These are phyloP conservation scores for Brachystomella parvula DNA, from an alignment of 1,140 invertebrate genomes.

Conservation along the genomic window DNA sequence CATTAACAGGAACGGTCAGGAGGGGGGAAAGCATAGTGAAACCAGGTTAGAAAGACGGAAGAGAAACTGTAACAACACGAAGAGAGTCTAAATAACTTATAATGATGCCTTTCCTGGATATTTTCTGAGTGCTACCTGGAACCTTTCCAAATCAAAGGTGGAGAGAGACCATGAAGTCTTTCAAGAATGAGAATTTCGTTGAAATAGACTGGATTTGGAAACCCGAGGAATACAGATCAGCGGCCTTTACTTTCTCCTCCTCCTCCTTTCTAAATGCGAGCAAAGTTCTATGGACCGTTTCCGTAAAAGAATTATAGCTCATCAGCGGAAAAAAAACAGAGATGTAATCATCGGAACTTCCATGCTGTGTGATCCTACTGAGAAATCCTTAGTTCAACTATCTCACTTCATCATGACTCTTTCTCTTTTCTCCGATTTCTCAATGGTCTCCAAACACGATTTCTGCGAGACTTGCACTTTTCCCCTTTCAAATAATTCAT, in stretches of 20 bases:
- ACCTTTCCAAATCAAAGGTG: slow-evolving; percentile 34
- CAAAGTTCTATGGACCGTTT: background rate
- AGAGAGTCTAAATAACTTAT: slow-evolving; percentile 35
- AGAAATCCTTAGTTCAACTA: slow-evolving; percentile 5
- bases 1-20: slow-evolving; percentile 13
- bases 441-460: slow-evolving; percentile 16
- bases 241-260: background rate
- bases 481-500: slow-evolving; percentile 30
- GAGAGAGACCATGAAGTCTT: no score
- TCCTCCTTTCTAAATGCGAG: background rate
- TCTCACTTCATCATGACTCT: slow-evolving; percentile 26
- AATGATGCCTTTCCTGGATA: slow-evolving; percentile 23
- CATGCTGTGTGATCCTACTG: slow-evolving; percentile 17
- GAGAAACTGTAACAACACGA: no score
- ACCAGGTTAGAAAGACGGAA: slow-evolving; percentile 9
- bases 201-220: no score
- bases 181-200: no score
- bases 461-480: slow-evolving; percentile 24
- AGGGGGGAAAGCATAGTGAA: background rate
- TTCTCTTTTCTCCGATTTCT: background rate
- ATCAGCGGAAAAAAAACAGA: slow-evolving; percentile 28
- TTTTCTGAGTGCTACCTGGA: slow-evolving; percentile 36
- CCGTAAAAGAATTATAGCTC: slow-evolving; percentile 33
- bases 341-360: slow-evolving; percentile 34
- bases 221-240: slow-evolving; percentile 2